Evolutionary conservation across 2,113 vertebrate genomes (phyloP), one percentile per base, ranked within the genome.

Genomic region (Monopterus albus): DNA sequence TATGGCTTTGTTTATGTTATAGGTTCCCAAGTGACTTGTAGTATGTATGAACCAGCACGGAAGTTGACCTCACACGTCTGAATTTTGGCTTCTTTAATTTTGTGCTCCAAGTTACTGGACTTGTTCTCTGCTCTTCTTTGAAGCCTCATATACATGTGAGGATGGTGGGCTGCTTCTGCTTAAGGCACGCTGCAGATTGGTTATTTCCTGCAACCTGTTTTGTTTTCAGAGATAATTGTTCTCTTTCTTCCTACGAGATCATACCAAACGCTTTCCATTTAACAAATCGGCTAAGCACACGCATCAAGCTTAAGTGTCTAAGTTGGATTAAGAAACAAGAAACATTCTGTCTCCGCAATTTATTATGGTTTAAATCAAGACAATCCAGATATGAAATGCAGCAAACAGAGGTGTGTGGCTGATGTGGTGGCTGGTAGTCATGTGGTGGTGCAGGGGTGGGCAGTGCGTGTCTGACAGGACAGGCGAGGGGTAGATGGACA

Each of bases 401-500:
- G 28, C n/a, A 23, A n/a, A 40, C 15, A 1, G 55, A 45, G 11
- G 36, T 31, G 52, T 49, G 21, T 3, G 26, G 35, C 29, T 31
- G 42, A 39, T 67, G 60, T 25, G 28, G 38, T 13, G 26, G 21
- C 45, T 11, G 45, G 10, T 26, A 7, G 60, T 62, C 66, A 64
- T 43, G 39, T 53, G 73, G 12, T 6, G 43, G 15, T 31, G 52
- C 50, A 64, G 60, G 43, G 79, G 53, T 66, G 78, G 56, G 58
- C 36, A 59, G 56, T 46, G 43, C 43, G 31, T 66, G 70, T 80
- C 78, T 79, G 76, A 75, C 85, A 59, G 75, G 78, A 78, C 79
- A 63, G 69, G 47, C 78, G 53, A 78, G 61, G 67, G 70, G 42
- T 59, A 68, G 66, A 68, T 84, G 85, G 82, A 84, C 77, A 78